Evolutionary conservation across 2,797 vertebrate genomes (phyloP).

Genomic region (Oreortyx pictus): DNA sequence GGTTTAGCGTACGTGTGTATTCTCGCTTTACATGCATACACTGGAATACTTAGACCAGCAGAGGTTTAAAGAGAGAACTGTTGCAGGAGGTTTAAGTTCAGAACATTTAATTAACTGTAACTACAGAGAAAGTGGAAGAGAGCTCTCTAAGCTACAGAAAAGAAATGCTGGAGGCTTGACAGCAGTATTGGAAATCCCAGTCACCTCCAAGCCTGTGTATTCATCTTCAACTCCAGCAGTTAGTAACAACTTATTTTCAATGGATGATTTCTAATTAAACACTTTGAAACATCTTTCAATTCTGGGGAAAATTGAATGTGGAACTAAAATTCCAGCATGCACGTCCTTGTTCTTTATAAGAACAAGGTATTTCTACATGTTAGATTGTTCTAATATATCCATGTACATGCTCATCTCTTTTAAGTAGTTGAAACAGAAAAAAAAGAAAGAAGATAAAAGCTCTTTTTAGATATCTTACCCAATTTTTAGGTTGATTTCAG

Average conservation of each 20-base stretch:
- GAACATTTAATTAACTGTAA: conserved; percentile 21
- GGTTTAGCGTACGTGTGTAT: not conserved
- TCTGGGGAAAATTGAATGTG: not conserved
- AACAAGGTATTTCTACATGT: not conserved
- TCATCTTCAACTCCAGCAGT: not conserved
- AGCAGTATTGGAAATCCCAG: not conserved
- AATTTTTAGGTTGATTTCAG: not conserved
- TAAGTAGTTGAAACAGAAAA: not conserved
- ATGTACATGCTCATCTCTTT: not conserved
- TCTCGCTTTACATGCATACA: not conserved
- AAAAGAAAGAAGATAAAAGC: not conserved
- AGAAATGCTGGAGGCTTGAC: not conserved
- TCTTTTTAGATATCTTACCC: not conserved
- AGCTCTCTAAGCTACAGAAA: not conserved
- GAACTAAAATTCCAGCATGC: not conserved
- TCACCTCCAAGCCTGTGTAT: not conserved
- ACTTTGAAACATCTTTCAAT: not conserved
- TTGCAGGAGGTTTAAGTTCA: not conserved
- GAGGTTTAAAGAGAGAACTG: not conserved
- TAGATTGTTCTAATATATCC: not conserved
- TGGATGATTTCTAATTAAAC: not conserved
- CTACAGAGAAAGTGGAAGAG: not conserved
- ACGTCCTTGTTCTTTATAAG: not conserved
- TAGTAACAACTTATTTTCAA: not conserved
- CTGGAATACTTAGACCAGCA: not conserved